These are phyloP conservation scores for Zygothrica quintamaculata DNA, from an alignment of 2,888 invertebrate genomes.

Conservation along the genomic window DNA sequence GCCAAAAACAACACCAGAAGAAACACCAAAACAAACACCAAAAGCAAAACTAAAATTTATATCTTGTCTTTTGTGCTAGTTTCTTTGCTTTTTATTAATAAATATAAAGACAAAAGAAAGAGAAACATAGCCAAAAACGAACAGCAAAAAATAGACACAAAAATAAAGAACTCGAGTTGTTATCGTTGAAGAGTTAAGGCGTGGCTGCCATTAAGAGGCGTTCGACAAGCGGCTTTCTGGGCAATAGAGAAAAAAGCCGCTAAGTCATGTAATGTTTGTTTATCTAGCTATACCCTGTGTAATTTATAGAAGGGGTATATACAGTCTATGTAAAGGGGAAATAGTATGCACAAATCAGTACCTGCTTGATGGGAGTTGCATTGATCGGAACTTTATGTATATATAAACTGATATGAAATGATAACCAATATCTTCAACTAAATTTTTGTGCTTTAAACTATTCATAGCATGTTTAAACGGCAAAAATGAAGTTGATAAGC, in stretches of 20 bases:
- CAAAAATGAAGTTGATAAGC: no score
- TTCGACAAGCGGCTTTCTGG: constrained; percentile 30
- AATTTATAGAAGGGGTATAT: not conserved
- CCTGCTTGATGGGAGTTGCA: no score
- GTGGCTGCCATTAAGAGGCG: constrained; percentile 45
- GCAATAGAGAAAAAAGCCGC: constrained; percentile 39
- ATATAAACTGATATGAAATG: not conserved
- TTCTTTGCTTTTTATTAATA: constrained; percentile 35
- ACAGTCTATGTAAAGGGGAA: not conserved
- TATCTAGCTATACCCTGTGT: constrained; percentile 17
- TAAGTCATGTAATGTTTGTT: constrained; percentile 32
- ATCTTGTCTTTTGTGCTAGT: constrained; percentile 60
- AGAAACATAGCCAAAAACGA: constrained; percentile 24
- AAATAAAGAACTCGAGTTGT: constrained; percentile 22
- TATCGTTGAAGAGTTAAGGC: constrained; percentile 47
- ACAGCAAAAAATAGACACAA: constrained; percentile 1
- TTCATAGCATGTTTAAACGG: no score
- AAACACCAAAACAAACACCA: no score
- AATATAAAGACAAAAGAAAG: constrained; percentile 13
- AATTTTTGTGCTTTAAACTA: not conserved
- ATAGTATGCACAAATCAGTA: not conserved
- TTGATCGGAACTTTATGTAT: constrained; percentile 1
- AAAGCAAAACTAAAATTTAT: constrained; percentile 23
- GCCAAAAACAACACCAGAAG: constrained; percentile 57
- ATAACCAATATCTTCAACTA: not conserved